phyloP scores from a whole-genome alignment of 2,113 vertebrate species.

The Pseudolaguvia tuberculata region DNA sequence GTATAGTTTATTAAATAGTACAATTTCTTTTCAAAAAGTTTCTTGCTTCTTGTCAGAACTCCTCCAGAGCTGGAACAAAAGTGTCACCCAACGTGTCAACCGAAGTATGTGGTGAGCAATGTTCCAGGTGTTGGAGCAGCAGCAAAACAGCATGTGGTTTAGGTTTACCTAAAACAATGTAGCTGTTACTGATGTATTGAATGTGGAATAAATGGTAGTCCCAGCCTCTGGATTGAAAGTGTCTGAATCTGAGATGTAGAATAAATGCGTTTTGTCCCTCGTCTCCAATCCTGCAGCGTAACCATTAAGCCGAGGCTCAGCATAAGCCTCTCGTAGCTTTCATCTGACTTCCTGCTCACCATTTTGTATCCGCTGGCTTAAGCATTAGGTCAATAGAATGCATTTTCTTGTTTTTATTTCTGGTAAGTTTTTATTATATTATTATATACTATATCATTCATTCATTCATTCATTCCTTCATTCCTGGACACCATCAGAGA shows the following conservation, averaged over 20 bases:
- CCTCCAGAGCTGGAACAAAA: background rate
- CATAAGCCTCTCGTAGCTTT: background rate
- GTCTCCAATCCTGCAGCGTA: background rate
- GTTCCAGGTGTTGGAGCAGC: background rate
- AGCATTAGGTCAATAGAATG: constrained; percentile 11
- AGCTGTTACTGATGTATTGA: background rate
- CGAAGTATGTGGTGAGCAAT: background rate
- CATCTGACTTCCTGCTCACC: background rate
- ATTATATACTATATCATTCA: too few species aligned
- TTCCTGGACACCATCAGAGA: too few species aligned
- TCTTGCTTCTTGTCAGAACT: background rate
- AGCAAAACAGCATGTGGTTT: background rate
- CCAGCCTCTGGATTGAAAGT: background rate
- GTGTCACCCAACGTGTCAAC: background rate
- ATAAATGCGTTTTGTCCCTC: constrained; percentile 4
- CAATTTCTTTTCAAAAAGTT: background rate
- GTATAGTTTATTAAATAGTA: background rate
- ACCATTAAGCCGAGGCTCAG: constrained; percentile 5
- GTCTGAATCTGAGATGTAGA: background rate
- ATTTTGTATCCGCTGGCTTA: background rate
- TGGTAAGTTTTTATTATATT: background rate
- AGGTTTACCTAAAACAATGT: background rate
- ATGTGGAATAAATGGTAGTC: constrained; percentile 4
- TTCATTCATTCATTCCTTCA: too few species aligned
- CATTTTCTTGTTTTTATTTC: background rate